A percentile compares a stretch with the other conserved stretches of the same genome.
phyloP scores from a whole-genome alignment of 2,888 invertebrate genomes.

The Limnephilus rhombicus region DNA sequence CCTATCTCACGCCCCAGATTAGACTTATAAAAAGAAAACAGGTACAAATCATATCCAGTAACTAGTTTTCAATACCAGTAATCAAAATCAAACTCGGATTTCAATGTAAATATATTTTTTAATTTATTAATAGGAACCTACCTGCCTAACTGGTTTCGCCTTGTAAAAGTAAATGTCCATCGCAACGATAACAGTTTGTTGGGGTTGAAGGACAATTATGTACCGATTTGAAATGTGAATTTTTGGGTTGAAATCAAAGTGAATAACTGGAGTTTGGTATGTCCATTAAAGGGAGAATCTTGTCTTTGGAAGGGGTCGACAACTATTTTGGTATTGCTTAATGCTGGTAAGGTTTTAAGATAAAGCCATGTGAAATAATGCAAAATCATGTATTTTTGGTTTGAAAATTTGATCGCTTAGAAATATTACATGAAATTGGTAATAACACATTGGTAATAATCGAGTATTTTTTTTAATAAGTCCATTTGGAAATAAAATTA shows the following conservation, averaged over 20 bases:
- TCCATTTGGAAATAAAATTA: no score
- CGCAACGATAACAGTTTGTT: neutral
- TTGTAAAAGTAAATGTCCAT: neutral
- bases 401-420: no score
- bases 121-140: neutral
- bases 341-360: neutral
- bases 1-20: no score
- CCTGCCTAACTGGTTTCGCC: neutral
- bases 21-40: no score
- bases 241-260: constrained; percentile 42
- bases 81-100: neutral
- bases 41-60: no score
- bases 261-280: constrained; percentile 29
- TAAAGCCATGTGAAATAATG: no score
- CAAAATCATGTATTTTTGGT: no score
- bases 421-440: no score
- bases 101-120: neutral
- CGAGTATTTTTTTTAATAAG: no score
- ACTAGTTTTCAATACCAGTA: neutral
- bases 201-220: constrained; percentile 4
- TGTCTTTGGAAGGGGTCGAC: constrained; percentile 33
- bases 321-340: neutral
- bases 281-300: constrained; percentile 18
- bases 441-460: no score
- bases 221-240: neutral